Evolutionary conservation across 1,140 invertebrate genomes (phyloP).

Genomic region (Neodiprion lecontei): DNA sequence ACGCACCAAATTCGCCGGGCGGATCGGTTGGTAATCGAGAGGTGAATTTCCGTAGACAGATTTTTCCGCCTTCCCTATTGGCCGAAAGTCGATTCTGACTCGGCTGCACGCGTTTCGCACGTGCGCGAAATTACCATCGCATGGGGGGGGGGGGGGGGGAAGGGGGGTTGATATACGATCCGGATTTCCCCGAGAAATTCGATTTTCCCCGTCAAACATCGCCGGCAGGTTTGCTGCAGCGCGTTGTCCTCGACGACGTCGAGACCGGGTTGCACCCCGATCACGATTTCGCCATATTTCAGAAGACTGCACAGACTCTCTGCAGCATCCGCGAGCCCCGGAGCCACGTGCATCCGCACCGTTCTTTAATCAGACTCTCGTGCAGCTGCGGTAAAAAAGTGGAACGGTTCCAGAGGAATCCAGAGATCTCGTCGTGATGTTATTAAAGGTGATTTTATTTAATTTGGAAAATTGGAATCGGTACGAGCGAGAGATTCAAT

Average conservation of each 20-base stretch:
- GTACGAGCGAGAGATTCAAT: too few relatives aligned
- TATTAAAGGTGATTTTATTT: too few relatives aligned
- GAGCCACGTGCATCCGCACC: neutral
- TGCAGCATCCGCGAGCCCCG: neutral
- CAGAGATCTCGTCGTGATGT: too few relatives aligned
- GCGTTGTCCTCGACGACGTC: neutral
- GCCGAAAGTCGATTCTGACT: too few relatives aligned
- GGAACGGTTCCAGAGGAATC: too few relatives aligned
- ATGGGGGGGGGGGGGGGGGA: neutral
- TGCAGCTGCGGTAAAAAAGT: too few relatives aligned
- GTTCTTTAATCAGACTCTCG: neutral
- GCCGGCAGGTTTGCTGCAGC: neutral
- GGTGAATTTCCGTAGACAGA: too few relatives aligned
- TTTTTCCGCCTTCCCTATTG: too few relatives aligned
- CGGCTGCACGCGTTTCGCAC: neutral
- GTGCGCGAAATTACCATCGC: neutral
- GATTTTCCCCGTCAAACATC: neutral
- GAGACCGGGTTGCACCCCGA: neutral
- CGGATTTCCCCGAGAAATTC: neutral
- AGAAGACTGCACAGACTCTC: neutral
- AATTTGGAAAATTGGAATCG: too few relatives aligned
- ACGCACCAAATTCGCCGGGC: too few relatives aligned
- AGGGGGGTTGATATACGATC: neutral
- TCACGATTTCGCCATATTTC: conserved; percentile 5
- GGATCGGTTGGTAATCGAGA: too few relatives aligned